Conservation (phyloP, 2,113 vertebrate species). For the Elachura formosa region DNA sequence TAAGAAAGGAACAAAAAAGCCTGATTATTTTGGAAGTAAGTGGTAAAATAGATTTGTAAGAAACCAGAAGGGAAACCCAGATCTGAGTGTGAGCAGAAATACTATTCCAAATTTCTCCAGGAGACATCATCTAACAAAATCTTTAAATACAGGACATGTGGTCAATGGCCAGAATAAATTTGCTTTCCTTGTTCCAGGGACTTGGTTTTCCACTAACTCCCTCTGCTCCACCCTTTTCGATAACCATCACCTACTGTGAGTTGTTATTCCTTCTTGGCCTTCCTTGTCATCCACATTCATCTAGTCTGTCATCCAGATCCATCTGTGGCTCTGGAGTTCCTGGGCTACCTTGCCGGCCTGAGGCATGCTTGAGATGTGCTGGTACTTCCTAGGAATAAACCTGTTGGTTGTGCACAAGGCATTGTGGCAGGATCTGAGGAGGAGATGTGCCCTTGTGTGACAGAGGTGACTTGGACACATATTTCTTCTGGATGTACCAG, state of each 20-base stretch:
- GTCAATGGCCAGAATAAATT: not conserved
- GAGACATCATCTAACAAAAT: not conserved
- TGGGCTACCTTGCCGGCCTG: not conserved
- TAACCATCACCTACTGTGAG: not conserved
- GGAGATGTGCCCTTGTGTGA: not conserved
- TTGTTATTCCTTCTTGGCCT: not conserved
- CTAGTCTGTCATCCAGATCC: too few relatives aligned
- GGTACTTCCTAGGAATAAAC: not conserved
- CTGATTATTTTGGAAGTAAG: not conserved
- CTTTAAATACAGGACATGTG: not conserved
- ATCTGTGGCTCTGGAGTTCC: not conserved
- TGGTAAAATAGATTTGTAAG: not conserved
- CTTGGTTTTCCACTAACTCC: not conserved
- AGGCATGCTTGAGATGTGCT: not conserved
- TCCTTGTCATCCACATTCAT: not conserved
- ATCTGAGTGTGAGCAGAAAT: not conserved
- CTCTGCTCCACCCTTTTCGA: not conserved
- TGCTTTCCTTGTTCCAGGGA: not conserved
- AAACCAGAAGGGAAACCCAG: not conserved
- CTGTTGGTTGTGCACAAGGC: not conserved
- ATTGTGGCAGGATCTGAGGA: not conserved
- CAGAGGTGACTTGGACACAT: fast-evolving
- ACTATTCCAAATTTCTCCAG: not conserved
- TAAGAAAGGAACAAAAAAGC: not conserved
- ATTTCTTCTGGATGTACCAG: not conserved